phyloP scores from a whole-genome alignment of 2,113 vertebrate species.

The Piaya cayana region DNA sequence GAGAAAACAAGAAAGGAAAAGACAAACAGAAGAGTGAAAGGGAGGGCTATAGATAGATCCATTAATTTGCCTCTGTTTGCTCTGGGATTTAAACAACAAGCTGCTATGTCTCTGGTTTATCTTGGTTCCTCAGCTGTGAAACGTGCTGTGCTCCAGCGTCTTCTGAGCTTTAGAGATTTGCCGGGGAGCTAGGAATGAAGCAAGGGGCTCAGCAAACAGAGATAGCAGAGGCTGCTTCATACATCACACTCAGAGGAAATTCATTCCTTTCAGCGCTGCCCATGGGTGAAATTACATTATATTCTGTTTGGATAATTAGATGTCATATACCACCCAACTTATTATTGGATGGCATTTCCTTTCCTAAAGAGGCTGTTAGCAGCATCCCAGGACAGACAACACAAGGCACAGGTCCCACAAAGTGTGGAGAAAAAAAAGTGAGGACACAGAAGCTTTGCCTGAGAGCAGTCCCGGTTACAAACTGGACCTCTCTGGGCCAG shows the following conservation, averaged over 20 bases:
- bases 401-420: not conserved
- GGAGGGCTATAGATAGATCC: slow-evolving; percentile 44
- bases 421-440: not conserved
- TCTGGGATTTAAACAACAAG: slow-evolving; percentile 58
- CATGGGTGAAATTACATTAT: slow-evolving; percentile 79
- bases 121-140: slow-evolving; percentile 77
- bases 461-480: not conserved
- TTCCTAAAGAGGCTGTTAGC: not conserved
- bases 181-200: slow-evolving; percentile 49
- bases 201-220: slow-evolving; percentile 61
- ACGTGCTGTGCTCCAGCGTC: slow-evolving; percentile 42
- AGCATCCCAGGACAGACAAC: not conserved
- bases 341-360: slow-evolving; percentile 22
- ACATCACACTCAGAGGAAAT: slow-evolving; percentile 64
- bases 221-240: slow-evolving; percentile 53
- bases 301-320: slow-evolving; percentile 76
- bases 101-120: slow-evolving; percentile 70
- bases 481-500: not conserved
- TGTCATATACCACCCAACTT: slow-evolving; percentile 34
- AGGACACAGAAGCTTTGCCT: not conserved
- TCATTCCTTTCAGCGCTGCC: slow-evolving; percentile 70
- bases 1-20: slow-evolving; percentile 33
- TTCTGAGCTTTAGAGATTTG: slow-evolving; percentile 70
- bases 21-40: slow-evolving; percentile 44
- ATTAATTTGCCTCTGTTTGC: slow-evolving; percentile 72